Conservation (phyloP, 23 tunicate genomes). For the Clavelina lepadiformis region DNA sequence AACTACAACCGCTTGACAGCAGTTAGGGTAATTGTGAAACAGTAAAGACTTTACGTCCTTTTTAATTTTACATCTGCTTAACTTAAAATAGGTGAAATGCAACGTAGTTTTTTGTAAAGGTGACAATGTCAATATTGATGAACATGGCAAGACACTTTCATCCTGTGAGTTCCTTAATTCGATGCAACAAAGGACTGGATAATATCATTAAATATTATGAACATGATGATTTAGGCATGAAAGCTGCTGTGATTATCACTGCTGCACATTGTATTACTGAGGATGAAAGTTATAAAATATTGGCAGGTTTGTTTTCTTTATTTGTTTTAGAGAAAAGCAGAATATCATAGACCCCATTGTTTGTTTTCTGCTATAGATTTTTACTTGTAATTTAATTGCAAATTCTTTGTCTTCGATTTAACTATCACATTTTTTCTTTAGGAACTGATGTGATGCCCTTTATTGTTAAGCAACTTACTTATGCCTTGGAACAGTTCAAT, state of each 20-base stretch:
- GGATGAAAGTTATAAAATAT: conserved; percentile 53
- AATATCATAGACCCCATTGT: too few species aligned
- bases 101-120: too few species aligned
- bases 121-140: conserved; percentile 29
- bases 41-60: too few species aligned
- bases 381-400: too few species aligned
- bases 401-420: too few species aligned
- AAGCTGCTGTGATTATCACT: conserved; percentile 56
- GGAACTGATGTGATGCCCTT: conserved; percentile 50
- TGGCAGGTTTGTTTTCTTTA: conserved; percentile 42
- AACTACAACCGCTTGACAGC: conserved; percentile 7
- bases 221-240: conserved; percentile 47
- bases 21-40: too few species aligned
- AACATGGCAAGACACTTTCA: conserved; percentile 29
- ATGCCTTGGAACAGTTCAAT: conserved; percentile 30
- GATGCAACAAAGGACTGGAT: conserved; percentile 42
- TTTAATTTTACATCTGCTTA: too few species aligned
- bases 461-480: conserved; percentile 28
- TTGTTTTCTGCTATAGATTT: too few species aligned
- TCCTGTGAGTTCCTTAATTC: conserved; percentile 11
- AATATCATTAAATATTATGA: conserved; percentile 22
- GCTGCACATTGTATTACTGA: conserved; percentile 68
- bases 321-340: neutral
- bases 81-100: too few species aligned
- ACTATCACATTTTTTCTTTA: neutral